A percentile compares a stretch with the other conserved stretches of the same genome.
Conservation (phyloP, 1,140 invertebrate genomes). For the Conus ventricosus region DNA sequence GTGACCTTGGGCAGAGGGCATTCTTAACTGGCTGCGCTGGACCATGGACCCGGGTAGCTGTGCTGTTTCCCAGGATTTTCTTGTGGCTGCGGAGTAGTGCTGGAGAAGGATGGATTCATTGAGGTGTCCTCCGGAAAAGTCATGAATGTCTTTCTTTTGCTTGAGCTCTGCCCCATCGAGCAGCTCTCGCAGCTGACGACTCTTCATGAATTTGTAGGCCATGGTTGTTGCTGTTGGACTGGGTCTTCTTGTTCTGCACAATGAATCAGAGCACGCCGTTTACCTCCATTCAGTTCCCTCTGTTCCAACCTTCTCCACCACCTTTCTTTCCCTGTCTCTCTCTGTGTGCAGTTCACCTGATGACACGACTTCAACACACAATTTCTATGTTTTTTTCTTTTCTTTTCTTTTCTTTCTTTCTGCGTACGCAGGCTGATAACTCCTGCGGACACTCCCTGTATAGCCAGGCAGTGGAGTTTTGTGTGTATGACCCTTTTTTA, state of each 20-base stretch:
- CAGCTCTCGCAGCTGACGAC: constrained; percentile 60
- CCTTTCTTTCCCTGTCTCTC: too few species aligned
- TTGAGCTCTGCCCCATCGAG: constrained; percentile 64
- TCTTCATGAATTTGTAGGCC: constrained; percentile 65
- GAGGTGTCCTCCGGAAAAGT: constrained; percentile 66
- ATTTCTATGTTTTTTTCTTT: too few species aligned
- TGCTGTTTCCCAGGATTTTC: constrained; percentile 53
- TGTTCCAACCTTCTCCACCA: too few species aligned
- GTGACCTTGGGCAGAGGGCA: background rate
- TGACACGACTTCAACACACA: too few species aligned
- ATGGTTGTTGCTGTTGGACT: constrained; percentile 20
- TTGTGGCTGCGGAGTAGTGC: constrained; percentile 42
- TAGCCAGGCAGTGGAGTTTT: too few species aligned
- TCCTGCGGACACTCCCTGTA: too few species aligned
- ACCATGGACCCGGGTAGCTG: constrained; percentile 42
- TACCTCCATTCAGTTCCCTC: too few species aligned
- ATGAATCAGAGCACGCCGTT: too few species aligned
- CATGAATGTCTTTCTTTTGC: constrained; percentile 66
- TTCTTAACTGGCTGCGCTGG: background rate
- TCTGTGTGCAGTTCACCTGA: too few species aligned
- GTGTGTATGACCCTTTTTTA: too few species aligned
- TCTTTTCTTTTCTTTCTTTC: too few species aligned
- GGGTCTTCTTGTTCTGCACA: background rate
- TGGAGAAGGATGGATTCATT: constrained; percentile 65
- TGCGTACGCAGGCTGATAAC: too few species aligned